phyloP scores from a whole-genome alignment of 2,797 vertebrate species.

The Acipenser ruthenus region DNA sequence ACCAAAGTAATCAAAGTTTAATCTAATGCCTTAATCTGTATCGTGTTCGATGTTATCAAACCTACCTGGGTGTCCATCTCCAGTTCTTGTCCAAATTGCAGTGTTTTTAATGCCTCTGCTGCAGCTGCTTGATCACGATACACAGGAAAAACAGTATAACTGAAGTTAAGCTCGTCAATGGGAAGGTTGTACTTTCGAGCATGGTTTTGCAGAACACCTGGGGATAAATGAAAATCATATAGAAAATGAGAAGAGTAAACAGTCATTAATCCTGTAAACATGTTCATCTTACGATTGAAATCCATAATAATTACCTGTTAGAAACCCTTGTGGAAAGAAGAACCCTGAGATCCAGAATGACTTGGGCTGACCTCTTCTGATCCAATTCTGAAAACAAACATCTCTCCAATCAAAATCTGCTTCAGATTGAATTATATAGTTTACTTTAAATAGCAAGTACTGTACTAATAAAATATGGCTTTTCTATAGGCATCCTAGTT shows the following conservation, averaged over 20 bases:
- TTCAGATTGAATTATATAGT: too few species aligned
- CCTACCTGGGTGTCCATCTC: slow-evolving; percentile 64
- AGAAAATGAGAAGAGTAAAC: neutral
- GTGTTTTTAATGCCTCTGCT: slow-evolving; percentile 48
- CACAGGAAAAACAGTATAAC: slow-evolving; percentile 56
- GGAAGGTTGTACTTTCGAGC: slow-evolving; percentile 71
- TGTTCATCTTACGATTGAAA: neutral
- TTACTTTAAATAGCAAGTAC: neutral
- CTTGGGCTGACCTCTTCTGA: slow-evolving; percentile 60
- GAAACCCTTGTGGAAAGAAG: slow-evolving; percentile 74
- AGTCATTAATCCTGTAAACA: neutral
- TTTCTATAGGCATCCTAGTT: too few species aligned
- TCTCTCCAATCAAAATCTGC: too few species aligned
- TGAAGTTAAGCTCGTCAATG: slow-evolving; percentile 76
- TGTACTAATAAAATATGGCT: too few species aligned
- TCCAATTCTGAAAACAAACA: slow-evolving; percentile 48
- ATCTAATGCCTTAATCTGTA: too few species aligned
- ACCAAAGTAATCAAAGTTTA: too few species aligned
- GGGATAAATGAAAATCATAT: neutral
- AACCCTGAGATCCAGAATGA: slow-evolving; percentile 73
- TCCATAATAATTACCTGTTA: slow-evolving; percentile 51
- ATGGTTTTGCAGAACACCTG: slow-evolving; percentile 77
- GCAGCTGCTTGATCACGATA: slow-evolving; percentile 66
- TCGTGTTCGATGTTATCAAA: too few species aligned
- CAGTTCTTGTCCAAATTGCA: slow-evolving; percentile 43